Evolutionary conservation across 2,888 invertebrate species (phyloP), one percentile per base, ranked within the genome.

Genomic region (Aspidapion aeneum): DNA sequence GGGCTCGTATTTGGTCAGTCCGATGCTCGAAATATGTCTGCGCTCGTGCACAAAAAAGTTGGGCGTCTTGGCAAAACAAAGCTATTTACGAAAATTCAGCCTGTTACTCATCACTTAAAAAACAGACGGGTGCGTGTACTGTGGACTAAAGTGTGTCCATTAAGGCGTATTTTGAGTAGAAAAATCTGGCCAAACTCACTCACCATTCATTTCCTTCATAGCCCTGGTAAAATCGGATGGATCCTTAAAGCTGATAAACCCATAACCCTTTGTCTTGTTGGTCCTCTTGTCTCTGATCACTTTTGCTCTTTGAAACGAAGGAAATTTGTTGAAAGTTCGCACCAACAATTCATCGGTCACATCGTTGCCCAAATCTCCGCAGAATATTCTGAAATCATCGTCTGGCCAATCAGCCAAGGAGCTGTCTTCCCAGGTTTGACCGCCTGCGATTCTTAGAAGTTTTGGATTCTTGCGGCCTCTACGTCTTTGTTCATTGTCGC

Each of bases 171-270:
- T n/a, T n/a, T n/a, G n/a, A n/a, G n/a, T n/a, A n/a, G n/a, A n/a
- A n/a, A n/a, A 55, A 55, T 19, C n/a, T 60, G 51, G 18, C 22
- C n/a, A n/a, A n/a, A n/a, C n/a, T n/a, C n/a, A n/a, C 85, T 87
- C 77, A 94, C 96, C 99, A 79, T 99, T 98, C 94, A 99, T 96
- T 84, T 99, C 99, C 76, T 98, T 94, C 93, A 98, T 98, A 7
- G 99, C 99, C 73, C 93, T 90, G 60, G 96, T 96, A 77, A 98
- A 99, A 80, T 99, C 99, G 35, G 93, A 91, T 0, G 98, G 97
- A 79, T 98, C 97, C 74, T 94, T 95, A 79, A 99, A 99, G 75
- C 98, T 98, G 68, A 98, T 95, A 80, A 99, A 99, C 0, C 99
- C 99, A 79, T 96, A 99, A 0, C 99, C 99, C 82, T 98, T 98